phyloP scores from a whole-genome alignment of 2,888 invertebrate genomes.

The Zootermopsis nevadensis region DNA sequence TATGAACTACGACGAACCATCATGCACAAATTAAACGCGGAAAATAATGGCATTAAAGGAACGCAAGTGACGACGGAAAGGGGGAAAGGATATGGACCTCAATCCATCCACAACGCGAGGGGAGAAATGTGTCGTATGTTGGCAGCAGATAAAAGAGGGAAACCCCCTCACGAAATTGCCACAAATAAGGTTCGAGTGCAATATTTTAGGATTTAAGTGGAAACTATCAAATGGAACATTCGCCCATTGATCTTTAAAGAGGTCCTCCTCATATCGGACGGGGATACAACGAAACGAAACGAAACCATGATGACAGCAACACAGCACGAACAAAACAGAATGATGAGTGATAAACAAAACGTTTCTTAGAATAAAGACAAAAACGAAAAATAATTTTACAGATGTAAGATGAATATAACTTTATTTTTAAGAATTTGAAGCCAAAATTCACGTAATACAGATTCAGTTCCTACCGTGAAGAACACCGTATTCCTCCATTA shows the following conservation, averaged over 20 bases:
- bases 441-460: too few relatives aligned
- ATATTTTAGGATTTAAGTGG: neutral
- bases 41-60: neutral
- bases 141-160: neutral
- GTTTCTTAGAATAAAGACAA: too few relatives aligned
- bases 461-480: too few relatives aligned
- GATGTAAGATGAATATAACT: too few relatives aligned
- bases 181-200: neutral
- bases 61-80: too few relatives aligned
- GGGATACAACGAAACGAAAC: too few relatives aligned
- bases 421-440: too few relatives aligned
- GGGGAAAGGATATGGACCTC: neutral
- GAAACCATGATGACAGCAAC: too few relatives aligned
- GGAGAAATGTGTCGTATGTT: neutral
- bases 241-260: neutral
- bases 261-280: neutral
- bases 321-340: too few relatives aligned
- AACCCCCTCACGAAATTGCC: neutral
- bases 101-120: neutral
- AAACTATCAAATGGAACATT: neutral
- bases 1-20: neutral
- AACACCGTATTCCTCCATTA: too few relatives aligned
- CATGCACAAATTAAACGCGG: neutral
- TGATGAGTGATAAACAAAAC: too few relatives aligned
- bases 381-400: too few relatives aligned